Percentiles rank a stretch among this genome's conserved stretches.
Evolutionary conservation across 2,797 vertebrate species (phyloP).

Genomic region (Rhinogobio ventralis): DNA sequence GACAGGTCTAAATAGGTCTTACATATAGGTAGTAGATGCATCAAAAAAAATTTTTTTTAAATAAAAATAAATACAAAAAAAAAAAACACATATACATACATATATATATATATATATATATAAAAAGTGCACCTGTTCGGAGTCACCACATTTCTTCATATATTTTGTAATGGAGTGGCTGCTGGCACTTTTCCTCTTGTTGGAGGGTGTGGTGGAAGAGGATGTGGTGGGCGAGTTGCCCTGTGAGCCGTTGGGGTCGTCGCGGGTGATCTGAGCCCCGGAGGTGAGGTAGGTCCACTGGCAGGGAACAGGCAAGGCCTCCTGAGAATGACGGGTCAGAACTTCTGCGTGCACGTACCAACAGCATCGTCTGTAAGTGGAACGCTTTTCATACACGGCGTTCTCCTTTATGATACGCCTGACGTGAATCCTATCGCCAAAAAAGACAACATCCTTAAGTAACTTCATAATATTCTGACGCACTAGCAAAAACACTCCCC

Average conservation of each 20-base stretch:
- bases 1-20: neutral
- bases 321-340: slow-evolving; percentile 81
- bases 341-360: slow-evolving; percentile 93
- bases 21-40: neutral
- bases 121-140: slow-evolving; percentile 78
- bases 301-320: slow-evolving; percentile 90
- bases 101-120: neutral
- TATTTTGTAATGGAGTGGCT: slow-evolving; percentile 97
- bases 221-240: slow-evolving; percentile 75
- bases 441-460: neutral
- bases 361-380: slow-evolving; percentile 85
- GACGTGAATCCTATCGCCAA: slow-evolving; percentile 76
- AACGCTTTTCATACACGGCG: slow-evolving; percentile 92
- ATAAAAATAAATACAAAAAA: no score
- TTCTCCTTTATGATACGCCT: slow-evolving; percentile 90
- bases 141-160: slow-evolving; percentile 87
- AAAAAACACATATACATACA: no score
- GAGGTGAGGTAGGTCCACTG: slow-evolving; percentile 92
- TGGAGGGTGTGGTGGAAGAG: slow-evolving; percentile 66
- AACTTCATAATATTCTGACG: neutral
- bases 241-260: slow-evolving; percentile 75
- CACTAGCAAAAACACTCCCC: neutral
- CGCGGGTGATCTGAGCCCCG: slow-evolving; percentile 75
- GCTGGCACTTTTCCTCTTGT: slow-evolving; percentile 85
- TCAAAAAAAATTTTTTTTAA: no score